These are phyloP conservation scores for Eucidaris tribuloides DNA, from an alignment of 35 echinoderm and acorn worm species.

Conservation along the genomic window DNA sequence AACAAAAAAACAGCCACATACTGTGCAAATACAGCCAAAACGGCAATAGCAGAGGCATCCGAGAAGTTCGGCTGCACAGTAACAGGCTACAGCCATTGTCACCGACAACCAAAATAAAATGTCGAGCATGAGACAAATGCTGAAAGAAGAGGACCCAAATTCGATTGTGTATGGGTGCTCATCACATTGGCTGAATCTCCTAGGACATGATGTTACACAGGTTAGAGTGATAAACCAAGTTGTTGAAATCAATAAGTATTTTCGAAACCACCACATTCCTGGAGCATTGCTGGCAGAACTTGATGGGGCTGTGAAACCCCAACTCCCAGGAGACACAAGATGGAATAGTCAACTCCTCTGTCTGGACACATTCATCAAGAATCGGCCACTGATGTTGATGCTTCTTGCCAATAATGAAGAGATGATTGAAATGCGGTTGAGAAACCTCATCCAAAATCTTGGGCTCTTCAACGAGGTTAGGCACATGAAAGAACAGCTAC, in stretches of 20 bases:
- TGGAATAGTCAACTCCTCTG: slow-evolving; percentile 27
- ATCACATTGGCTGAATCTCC: slow-evolving; percentile 53
- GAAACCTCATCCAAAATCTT: slow-evolving; percentile 14
- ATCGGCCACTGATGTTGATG: slow-evolving; percentile 15
- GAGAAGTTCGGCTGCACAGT: slow-evolving; percentile 33
- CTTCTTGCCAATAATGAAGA: slow-evolving; percentile 31
- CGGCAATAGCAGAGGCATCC: neutral
- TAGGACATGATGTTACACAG: slow-evolving; percentile 30
- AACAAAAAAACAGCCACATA: slow-evolving; percentile 27
- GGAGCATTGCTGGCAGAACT: neutral
- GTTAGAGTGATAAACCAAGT: slow-evolving; percentile 19
- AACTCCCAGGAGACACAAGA: slow-evolving; percentile 18
- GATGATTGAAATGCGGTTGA: slow-evolving; percentile 12
- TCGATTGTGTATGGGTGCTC: slow-evolving; percentile 50
- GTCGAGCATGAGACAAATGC: slow-evolving; percentile 19
- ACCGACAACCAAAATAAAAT: slow-evolving; percentile 54
- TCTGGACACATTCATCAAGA: neutral
- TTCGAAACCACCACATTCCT: slow-evolving; percentile 17
- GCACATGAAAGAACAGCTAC: slow-evolving; percentile 24
- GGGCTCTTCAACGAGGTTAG: slow-evolving; percentile 17
- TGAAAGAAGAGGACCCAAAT: slow-evolving; percentile 43
- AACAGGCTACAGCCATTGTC: slow-evolving; percentile 23
- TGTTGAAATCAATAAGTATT: slow-evolving; percentile 53
- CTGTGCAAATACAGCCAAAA: slow-evolving; percentile 10
- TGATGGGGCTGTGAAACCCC: slow-evolving; percentile 2